Evolutionary conservation across 2,113 vertebrate genomes (phyloP), one percentile per base, ranked within the genome.

Genomic region (Sorex araneus): DNA sequence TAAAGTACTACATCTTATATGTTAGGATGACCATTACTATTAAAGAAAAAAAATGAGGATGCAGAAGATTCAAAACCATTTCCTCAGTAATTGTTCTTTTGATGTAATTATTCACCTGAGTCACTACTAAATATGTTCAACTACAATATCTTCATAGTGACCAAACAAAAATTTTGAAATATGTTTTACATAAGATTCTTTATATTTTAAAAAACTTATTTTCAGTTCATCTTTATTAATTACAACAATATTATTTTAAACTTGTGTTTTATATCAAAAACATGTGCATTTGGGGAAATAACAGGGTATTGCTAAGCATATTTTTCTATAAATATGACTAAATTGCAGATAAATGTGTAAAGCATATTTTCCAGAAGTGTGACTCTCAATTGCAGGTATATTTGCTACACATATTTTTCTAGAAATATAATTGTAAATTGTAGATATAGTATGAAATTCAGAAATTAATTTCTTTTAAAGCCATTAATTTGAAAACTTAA

Each of bases 241-340:
- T 75, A 25, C 16, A 25, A 78, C 63, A 87, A 76, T 13, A 83
- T 18, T 54, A 3, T 54, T 70, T 80, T 4, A 64, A 76, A 76
- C 50, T 60, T 15, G 73, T 75, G 89, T 80, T 87, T 19, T 15
- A 10, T 63, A 23, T 7, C 83, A 92, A 76, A 80, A 83, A 69
- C 66, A 21, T 50, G 6, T 76, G 45, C 6, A 2, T 69, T 34
- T 83, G 47, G 30, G 8, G 23, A 47, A 70, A 84, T 8, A 69
- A 63, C 18, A 77, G 3, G 40, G 2, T 15, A 8, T 1, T n/a
- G 66, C 54, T 43, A 50, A 64, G 28, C 21, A 69, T 80, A 43
- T 25, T 79, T 87, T 63, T 50, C 40, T 50, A 50, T 5, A 50
- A 50, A 2, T 50, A 10, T 50, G 47, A 50, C 10, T 50, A 6